These are phyloP conservation scores for Thrips palmi DNA, from an alignment of 1,140 invertebrate species.

Conservation along the genomic window DNA sequence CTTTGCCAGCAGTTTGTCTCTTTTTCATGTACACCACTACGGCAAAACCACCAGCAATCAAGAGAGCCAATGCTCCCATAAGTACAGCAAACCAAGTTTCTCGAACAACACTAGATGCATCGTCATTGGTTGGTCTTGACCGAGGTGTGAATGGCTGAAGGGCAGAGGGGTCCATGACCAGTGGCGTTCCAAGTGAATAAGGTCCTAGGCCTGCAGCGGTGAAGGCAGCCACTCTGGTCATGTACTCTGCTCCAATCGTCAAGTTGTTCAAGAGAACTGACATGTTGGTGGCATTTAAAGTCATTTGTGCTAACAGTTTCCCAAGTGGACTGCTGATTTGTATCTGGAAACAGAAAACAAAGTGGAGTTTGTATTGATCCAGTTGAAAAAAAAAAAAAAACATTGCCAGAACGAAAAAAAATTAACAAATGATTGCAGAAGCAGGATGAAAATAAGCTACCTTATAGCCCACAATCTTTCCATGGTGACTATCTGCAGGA, in stretches of 20 bases:
- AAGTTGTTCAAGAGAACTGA: constrained; percentile 53
- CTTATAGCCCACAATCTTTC: constrained; percentile 63
- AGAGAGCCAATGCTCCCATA: constrained; percentile 44
- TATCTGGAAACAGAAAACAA: constrained; percentile 28
- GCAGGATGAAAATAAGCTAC: constrained; percentile 26
- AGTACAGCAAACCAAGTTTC: constrained; percentile 62
- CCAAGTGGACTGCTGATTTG: constrained; percentile 42
- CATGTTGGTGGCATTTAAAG: constrained; percentile 49
- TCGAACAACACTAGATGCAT: constrained; percentile 27
- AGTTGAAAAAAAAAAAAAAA: constrained; percentile 7
- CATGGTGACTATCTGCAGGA: constrained; percentile 57
- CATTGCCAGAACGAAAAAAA: constrained; percentile 13
- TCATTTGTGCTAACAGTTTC: constrained; percentile 45
- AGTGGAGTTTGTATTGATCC: not conserved
- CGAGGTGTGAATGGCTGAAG: too few species aligned
- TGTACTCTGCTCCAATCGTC: constrained; percentile 47
- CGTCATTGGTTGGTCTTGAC: constrained; percentile 27
- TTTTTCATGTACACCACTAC: constrained; percentile 39
- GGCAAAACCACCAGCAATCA: constrained; percentile 42
- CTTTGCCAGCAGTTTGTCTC: constrained; percentile 37
- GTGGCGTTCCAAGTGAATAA: constrained; percentile 36
- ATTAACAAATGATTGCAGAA: constrained; percentile 16
- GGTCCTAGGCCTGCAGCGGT: constrained; percentile 49
- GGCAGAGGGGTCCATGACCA: constrained; percentile 46
- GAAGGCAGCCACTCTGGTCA: constrained; percentile 49